phyloP scores from a whole-genome alignment of 2,888 invertebrate species.

The Hofmannophila pseudospretella region DNA sequence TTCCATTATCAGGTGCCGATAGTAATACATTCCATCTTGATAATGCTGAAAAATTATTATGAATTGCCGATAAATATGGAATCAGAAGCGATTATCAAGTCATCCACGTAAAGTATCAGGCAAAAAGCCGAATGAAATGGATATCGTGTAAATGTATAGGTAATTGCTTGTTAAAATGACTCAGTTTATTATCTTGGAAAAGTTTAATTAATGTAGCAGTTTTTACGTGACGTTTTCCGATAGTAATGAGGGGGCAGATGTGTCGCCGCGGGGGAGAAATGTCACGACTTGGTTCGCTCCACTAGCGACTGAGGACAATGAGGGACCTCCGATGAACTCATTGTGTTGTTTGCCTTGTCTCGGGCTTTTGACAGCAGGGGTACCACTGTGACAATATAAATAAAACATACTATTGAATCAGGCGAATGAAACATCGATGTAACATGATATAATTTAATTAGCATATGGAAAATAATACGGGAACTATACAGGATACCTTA shows the following conservation, averaged over 20 bases:
- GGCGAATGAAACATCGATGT: not conserved
- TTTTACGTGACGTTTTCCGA: constrained; percentile 35
- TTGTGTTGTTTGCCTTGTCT: constrained; percentile 31
- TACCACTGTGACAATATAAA: constrained; percentile 14
- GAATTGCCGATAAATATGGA: constrained; percentile 1
- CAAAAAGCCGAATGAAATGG: constrained; percentile 6
- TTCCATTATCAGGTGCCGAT: constrained; percentile 2
- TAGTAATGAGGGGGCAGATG: constrained; percentile 48
- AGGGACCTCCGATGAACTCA: constrained; percentile 41
- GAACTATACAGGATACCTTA: too few relatives aligned
- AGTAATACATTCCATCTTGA: constrained; percentile 5
- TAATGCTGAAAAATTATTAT: constrained; percentile 3
- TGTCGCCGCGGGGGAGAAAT: constrained; percentile 48
- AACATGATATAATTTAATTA: too few relatives aligned
- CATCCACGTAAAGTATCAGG: not conserved
- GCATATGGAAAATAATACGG: too few relatives aligned
- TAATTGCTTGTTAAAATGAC: constrained; percentile 11
- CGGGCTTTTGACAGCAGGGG: constrained; percentile 15
- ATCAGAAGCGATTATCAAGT: constrained; percentile 7
- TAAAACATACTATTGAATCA: constrained; percentile 11
- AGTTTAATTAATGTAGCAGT: constrained; percentile 29
- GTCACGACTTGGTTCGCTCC: constrained; percentile 37
- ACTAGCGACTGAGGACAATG: constrained; percentile 36
- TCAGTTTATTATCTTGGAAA: constrained; percentile 16
- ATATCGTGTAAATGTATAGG: constrained; percentile 10